phyloP scores from a whole-genome alignment of 2,888 invertebrate species.

The Papilio protenor region DNA sequence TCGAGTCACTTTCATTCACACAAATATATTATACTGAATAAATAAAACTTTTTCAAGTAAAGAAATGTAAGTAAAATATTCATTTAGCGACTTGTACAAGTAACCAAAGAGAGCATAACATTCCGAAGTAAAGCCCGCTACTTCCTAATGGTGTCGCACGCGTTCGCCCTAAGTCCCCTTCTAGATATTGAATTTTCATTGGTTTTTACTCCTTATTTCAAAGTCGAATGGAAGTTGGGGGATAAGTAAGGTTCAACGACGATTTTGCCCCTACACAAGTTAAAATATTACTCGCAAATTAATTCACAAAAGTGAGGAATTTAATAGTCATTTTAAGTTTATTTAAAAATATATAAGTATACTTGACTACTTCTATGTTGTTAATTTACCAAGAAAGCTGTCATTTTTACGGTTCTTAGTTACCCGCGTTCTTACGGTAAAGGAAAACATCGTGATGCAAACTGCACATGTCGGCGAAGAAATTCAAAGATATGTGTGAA shows the following conservation, averaged over 20 bases:
- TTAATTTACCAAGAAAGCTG: too few species aligned
- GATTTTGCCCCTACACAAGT: not conserved
- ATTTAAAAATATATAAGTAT: too few species aligned
- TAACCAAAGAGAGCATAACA: constrained; percentile 64
- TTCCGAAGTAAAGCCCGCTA: constrained; percentile 78
- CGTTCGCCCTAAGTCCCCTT: constrained; percentile 60
- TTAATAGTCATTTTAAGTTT: too few species aligned
- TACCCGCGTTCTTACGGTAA: too few species aligned
- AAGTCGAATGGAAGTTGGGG: constrained; percentile 7
- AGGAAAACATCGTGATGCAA: too few species aligned
- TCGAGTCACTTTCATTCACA: not conserved
- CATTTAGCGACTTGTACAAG: constrained; percentile 42
- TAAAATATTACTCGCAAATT: not conserved
- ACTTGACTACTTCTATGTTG: too few species aligned
- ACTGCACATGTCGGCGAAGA: too few species aligned
- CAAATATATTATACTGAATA: not conserved
- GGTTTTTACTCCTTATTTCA: constrained; percentile 66
- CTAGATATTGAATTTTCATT: constrained; percentile 79
- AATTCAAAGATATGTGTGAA: too few species aligned
- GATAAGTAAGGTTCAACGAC: not conserved
- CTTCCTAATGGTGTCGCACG: constrained; percentile 78
- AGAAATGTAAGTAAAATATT: not conserved
- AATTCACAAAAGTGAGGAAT: too few species aligned
- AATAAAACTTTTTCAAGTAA: not conserved
- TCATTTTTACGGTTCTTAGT: too few species aligned